phyloP scores from a whole-genome alignment of 2,113 vertebrate species.

The Zapornia atra region DNA sequence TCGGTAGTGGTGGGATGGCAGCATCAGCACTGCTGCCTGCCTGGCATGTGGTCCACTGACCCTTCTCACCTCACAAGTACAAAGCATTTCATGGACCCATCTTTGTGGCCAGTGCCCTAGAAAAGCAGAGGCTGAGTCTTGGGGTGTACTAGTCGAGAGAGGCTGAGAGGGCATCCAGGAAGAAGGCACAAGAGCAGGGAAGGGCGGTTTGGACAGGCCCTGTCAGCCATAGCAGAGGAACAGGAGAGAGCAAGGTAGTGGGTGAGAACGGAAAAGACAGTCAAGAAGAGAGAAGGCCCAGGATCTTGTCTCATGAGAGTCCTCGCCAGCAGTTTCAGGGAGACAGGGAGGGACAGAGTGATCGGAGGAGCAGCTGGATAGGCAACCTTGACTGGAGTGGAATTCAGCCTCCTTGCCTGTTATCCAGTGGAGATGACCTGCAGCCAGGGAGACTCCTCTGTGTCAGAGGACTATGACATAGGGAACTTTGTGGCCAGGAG shows the following conservation, averaged over 20 bases:
- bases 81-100: not conserved
- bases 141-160: not conserved
- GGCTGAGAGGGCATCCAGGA: not conserved
- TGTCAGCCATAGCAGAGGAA: not conserved
- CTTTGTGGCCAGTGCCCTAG: not conserved
- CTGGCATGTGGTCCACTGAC: not conserved
- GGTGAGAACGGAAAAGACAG: not conserved
- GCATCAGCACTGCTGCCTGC: not conserved
- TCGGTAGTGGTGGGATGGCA: not conserved
- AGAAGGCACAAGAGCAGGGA: not conserved
- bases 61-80: fast-evolving
- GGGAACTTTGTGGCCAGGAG: not conserved
- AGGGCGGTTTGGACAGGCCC: not conserved
- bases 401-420: not conserved
- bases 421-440: not conserved
- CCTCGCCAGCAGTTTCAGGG: not conserved
- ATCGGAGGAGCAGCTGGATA: not conserved
- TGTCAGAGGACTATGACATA: not conserved
- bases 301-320: not conserved
- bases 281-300: not conserved
- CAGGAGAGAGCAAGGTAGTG: not conserved
- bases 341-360: not conserved
- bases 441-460: not conserved
- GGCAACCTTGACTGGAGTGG: not conserved
- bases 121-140: not conserved